Evolutionary conservation across 2,113 vertebrate genomes (phyloP), one percentile per base, ranked within the genome.

Genomic region (Pomatorhinus ruficollis): DNA sequence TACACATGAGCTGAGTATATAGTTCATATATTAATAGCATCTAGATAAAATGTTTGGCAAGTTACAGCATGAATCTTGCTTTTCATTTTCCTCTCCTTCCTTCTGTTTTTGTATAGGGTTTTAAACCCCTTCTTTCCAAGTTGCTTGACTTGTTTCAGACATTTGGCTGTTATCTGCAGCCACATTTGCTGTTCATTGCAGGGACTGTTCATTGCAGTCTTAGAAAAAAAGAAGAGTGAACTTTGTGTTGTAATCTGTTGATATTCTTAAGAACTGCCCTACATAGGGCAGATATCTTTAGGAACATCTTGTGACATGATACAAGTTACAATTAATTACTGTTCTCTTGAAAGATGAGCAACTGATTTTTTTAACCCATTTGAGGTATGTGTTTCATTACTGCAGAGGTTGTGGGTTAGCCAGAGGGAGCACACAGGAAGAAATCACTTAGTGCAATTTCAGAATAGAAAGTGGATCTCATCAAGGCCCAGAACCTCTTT

Each of bases 321-420:
- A 5, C 47, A 78, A 77, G 68, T 9, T 63, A 33, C 28, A 65
- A 4, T 77, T 83, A 89, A 82, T 78, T 53, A 33, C 16, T 69
- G 35, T 44, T 89, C 53, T 52, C 27, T 74, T 63, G 60, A 83
- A 56, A 59, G 71, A 47, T 31, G 28, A 33, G 35, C 15, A 52
- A 2, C 25, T 75, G 16, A 33, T 53, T 30, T 21, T 50, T 75
- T 31, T 30, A 63, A 45, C 18, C 28, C 5, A 0, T 80, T 16
- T 78, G 84, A 87, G 44, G 25, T 45, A 7, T 5, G 0, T 0
- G 0, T 75, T 84, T 75, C 52, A 5, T 30, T 71, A 4, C 5
- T 69, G 65, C 61, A 53, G 31, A 42, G 23, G 19, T 4, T 71
- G 47, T 45, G 85, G 45, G 9, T 40, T 56, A 33, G 40, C 37